A percentile compares a stretch with the other conserved stretches of the same genome.
These are phyloP conservation scores for Sebastes wilsoni DNA, from an alignment of 2,797 vertebrate genomes.

Conservation along the genomic window DNA sequence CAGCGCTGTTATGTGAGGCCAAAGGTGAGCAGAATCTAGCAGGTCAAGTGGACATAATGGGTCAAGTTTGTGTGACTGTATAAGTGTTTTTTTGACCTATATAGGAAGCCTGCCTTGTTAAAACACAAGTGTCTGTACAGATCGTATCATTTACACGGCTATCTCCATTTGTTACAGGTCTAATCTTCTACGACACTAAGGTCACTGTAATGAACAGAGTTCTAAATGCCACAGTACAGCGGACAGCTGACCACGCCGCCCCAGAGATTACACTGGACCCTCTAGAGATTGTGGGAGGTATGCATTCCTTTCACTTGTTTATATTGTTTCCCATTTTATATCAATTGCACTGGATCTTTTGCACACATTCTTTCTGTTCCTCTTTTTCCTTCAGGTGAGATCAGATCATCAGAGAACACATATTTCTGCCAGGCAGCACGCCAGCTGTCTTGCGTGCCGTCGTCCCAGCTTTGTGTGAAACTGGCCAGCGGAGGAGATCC, in stretches of 20 bases:
- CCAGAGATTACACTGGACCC: conserved; percentile 98
- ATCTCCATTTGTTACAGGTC: conserved; percentile 52
- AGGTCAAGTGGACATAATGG: neutral
- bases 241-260: conserved; percentile 96
- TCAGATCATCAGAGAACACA: conserved; percentile 93
- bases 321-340: neutral
- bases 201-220: conserved; percentile 96
- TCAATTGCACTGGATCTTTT: neutral
- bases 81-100: neutral
- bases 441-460: conserved; percentile 92
- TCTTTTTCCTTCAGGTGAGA: conserved; percentile 85
- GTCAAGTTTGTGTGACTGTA: neutral
- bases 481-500: conserved; percentile 97
- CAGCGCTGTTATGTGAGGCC: conserved; percentile 89
- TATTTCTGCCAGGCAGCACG: conserved; percentile 97
- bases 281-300: conserved; percentile 96
- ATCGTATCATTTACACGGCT: neutral
- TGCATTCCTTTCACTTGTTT: neutral
- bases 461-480: conserved; percentile 96
- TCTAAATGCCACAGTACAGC: conserved; percentile 94
- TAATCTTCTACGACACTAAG: conserved; percentile 98
- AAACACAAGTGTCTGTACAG: neutral
- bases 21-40: conserved; percentile 85
- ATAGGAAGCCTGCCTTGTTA: neutral
- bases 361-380: neutral